Conservation (phyloP, 64 coral and sea anemone species). For the Porites lutea region DNA sequence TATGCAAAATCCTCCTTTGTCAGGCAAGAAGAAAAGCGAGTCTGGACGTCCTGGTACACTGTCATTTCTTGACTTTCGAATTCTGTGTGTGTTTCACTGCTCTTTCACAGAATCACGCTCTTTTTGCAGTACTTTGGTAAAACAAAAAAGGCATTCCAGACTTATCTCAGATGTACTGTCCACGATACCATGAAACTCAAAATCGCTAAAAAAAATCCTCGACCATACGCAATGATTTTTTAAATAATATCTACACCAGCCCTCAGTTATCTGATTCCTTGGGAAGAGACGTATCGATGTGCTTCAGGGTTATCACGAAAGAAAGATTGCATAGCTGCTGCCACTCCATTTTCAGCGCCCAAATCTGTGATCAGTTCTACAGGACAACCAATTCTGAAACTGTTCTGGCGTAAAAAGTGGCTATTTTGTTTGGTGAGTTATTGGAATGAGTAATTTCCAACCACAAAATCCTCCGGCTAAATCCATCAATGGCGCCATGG, state of each 20-base stretch:
- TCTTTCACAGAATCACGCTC: slow-evolving; percentile 59
- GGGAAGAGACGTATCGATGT: slow-evolving; percentile 12
- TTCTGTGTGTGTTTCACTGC: slow-evolving; percentile 78
- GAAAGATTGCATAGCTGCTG: slow-evolving; percentile 21
- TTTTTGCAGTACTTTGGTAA: slow-evolving; percentile 17
- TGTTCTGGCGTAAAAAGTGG: not conserved
- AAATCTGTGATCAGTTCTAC: slow-evolving; percentile 31
- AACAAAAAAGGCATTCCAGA: slow-evolving; percentile 32
- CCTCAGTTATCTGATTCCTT: slow-evolving; percentile 19
- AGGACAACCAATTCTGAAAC: slow-evolving; percentile 41
- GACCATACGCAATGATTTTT: slow-evolving; percentile 10
- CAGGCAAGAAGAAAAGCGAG: slow-evolving; percentile 55
- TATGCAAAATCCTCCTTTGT: too few relatives aligned
- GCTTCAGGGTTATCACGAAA: slow-evolving; percentile 8
- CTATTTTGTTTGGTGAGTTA: slow-evolving; percentile 43
- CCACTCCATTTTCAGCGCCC: slow-evolving; percentile 9
- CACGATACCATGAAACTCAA: slow-evolving; percentile 24
- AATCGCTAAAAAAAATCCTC: slow-evolving; percentile 33
- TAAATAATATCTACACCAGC: not conserved
- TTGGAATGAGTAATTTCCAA: not conserved
- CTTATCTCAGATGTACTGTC: slow-evolving; percentile 35
- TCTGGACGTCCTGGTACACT: slow-evolving; percentile 58
- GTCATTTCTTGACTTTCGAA: slow-evolving; percentile 69
- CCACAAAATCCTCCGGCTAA: slow-evolving; percentile 37
- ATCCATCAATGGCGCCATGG: slow-evolving; percentile 36